Evolutionary conservation across 2,888 invertebrate species (phyloP).

Genomic region (Polyploca ridens): DNA sequence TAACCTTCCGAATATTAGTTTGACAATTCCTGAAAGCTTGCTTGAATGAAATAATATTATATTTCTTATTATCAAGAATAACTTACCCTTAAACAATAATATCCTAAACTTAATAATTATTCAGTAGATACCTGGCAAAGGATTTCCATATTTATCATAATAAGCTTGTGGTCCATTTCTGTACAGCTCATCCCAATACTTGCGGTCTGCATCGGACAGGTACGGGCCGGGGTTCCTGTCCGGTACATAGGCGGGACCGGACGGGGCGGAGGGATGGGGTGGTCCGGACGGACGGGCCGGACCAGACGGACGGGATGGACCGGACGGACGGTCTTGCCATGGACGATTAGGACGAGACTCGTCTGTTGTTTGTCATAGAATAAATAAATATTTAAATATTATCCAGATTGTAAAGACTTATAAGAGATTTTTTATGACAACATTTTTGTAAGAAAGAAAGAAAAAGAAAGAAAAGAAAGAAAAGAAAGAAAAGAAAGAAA

Average conservation of each 20-base stretch:
- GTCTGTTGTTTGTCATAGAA: background rate
- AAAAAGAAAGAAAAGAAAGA: no score
- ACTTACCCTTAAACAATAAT: no score
- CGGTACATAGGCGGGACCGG: slow-evolving; percentile 29
- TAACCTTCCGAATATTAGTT: no score
- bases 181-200: slow-evolving; percentile 78
- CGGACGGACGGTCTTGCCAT: slow-evolving; percentile 25
- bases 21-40: no score
- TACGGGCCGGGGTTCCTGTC: slow-evolving; percentile 61
- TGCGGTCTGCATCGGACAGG: slow-evolving; percentile 65
- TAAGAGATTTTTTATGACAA: no score
- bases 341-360: background rate
- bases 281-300: slow-evolving; percentile 19
- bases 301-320: slow-evolving; percentile 30
- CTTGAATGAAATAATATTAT: no score
- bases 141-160: slow-evolving; percentile 77
- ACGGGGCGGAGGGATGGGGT: slow-evolving; percentile 24
- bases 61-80: no score
- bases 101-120: background rate
- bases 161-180: slow-evolving; percentile 76
- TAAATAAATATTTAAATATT: no score
- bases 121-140: slow-evolving; percentile 66
- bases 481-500: no score
- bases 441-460: no score
- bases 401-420: no score